These are phyloP conservation scores for Lordiphosa collinella DNA, from an alignment of 1,140 invertebrate species.

Conservation along the genomic window DNA sequence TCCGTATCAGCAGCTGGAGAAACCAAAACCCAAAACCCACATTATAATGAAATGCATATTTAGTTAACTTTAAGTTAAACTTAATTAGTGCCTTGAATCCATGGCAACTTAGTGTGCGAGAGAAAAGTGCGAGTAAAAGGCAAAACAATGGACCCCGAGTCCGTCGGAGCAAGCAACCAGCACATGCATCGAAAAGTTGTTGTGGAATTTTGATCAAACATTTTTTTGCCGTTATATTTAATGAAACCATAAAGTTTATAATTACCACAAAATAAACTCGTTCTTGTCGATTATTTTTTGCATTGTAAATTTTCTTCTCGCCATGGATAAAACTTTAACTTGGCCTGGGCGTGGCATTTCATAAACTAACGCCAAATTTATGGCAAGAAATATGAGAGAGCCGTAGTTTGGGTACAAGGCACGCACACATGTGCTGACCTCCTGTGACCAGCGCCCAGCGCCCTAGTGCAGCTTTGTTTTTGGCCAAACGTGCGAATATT, in stretches of 20 bases:
- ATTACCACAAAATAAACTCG: constrained; percentile 69
- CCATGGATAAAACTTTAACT: constrained; percentile 30
- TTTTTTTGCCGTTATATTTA: constrained; percentile 45
- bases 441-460: background rate
- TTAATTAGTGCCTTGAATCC: constrained; percentile 65
- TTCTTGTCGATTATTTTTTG: constrained; percentile 32
- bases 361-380: constrained; percentile 67
- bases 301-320: constrained; percentile 27
- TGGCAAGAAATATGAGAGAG: constrained; percentile 69
- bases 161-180: background rate
- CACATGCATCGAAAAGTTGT: constrained; percentile 9
- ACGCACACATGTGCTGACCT: constrained; percentile 16
- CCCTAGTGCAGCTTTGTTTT: constrained; percentile 52
- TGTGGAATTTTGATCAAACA: background rate
- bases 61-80: constrained; percentile 62
- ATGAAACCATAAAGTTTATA: constrained; percentile 71
- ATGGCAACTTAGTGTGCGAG: constrained; percentile 1
- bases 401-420: constrained; percentile 47
- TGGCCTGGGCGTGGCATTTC: constrained; percentile 26
- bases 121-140: background rate
- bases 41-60: constrained; percentile 68
- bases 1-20: constrained; percentile 10
- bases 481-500: constrained; percentile 72
- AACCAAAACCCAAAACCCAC: constrained; percentile 24
- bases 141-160: constrained; percentile 19